These are phyloP conservation scores for Asobara japonica DNA, from an alignment of 1,140 invertebrate species.

Conservation along the genomic window DNA sequence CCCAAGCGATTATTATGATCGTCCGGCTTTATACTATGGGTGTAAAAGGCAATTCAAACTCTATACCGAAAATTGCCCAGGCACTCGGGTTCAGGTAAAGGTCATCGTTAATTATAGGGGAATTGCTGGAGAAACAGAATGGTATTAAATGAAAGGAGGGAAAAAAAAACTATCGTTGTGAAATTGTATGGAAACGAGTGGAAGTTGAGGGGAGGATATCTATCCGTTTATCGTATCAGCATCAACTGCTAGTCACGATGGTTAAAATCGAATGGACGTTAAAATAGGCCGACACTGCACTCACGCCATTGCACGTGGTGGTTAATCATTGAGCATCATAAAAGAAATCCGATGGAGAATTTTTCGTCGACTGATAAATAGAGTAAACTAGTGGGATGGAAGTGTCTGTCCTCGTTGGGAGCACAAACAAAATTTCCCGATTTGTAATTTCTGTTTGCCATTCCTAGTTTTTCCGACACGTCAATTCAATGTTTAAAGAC, in stretches of 20 bases:
- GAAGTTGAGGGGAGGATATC: constrained; percentile 54
- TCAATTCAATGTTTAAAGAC: too few species aligned
- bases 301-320: neutral
- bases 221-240: constrained; percentile 64
- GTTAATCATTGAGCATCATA: neutral
- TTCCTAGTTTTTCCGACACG: too few species aligned
- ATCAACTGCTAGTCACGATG: constrained; percentile 39
- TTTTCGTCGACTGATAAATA: too few species aligned
- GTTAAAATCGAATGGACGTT: constrained; percentile 5
- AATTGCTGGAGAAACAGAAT: constrained; percentile 21
- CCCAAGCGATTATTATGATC: constrained; percentile 64
- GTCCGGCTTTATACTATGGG: constrained; percentile 39
- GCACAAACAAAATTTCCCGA: too few species aligned
- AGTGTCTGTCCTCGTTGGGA: too few species aligned
- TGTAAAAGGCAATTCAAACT: constrained; percentile 32
- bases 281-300: neutral
- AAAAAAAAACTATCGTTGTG: constrained; percentile 28
- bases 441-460: too few species aligned
- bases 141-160: neutral
- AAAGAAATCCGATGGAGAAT: too few species aligned
- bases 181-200: constrained; percentile 8
- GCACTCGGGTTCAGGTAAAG: constrained; percentile 52
- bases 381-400: too few species aligned
- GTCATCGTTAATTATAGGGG: constrained; percentile 65
- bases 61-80: constrained; percentile 54